phyloP scores from a whole-genome alignment of 2,888 invertebrate species.

The Epinotia nisella region DNA sequence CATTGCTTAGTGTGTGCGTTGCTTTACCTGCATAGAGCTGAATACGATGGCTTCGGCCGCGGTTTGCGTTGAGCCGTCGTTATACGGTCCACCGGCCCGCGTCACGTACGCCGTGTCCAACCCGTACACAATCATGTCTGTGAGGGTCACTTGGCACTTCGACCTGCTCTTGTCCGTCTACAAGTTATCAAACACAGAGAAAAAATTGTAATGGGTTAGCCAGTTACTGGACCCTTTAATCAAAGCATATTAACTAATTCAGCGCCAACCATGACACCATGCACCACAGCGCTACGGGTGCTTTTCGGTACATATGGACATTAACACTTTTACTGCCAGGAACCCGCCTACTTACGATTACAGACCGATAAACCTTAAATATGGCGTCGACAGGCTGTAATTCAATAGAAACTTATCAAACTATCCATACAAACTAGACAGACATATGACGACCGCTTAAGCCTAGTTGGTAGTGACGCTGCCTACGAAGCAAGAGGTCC shows the following conservation, averaged over 20 bases:
- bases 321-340: too few relatives aligned
- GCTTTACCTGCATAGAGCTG: constrained; percentile 58
- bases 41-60: constrained; percentile 63
- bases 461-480: too few relatives aligned
- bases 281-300: too few relatives aligned
- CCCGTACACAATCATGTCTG: constrained; percentile 58
- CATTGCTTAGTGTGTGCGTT: too few relatives aligned
- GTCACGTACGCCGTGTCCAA: constrained; percentile 66
- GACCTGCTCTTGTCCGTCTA: constrained; percentile 42
- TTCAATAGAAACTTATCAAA: too few relatives aligned
- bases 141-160: constrained; percentile 39
- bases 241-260: neutral
- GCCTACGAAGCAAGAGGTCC: too few relatives aligned
- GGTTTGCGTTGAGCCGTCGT: constrained; percentile 43
- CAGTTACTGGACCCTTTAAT: neutral
- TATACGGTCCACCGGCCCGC: constrained; percentile 65
- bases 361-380: too few relatives aligned
- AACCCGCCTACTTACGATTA: too few relatives aligned
- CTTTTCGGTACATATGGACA: too few relatives aligned
- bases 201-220: neutral
- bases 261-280: neutral
- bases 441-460: too few relatives aligned
- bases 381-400: too few relatives aligned
- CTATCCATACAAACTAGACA: too few relatives aligned
- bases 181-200: neutral